Evolutionary conservation across 2,888 invertebrate species (phyloP).

Genomic region (Eledona agricola): DNA sequence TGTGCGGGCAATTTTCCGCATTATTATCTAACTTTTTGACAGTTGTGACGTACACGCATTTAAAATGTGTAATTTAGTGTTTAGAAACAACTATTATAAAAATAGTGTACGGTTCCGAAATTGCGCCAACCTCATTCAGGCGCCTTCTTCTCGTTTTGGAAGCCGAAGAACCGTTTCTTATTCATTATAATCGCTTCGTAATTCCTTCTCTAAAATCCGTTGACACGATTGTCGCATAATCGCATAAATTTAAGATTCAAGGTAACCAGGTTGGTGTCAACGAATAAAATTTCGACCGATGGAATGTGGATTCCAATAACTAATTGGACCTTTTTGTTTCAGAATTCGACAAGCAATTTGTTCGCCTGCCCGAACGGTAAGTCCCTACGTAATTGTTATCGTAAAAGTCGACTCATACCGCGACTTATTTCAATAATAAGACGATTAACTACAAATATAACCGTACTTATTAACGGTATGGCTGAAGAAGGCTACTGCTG

Average conservation of each 20-base stretch:
- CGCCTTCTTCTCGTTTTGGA: no score
- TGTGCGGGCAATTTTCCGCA: no score
- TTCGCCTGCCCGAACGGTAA: conserved; percentile 80
- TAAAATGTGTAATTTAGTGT: no score
- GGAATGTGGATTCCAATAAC: neutral
- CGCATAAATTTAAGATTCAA: conserved; percentile 3
- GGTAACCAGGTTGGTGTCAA: conserved; percentile 6
- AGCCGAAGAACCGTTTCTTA: no score
- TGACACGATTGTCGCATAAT: neutral
- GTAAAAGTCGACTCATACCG: conserved; percentile 11
- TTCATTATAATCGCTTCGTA: no score
- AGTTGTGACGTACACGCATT: no score
- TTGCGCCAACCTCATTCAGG: no score
- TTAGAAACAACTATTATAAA: no score
- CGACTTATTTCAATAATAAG: conserved; percentile 37
- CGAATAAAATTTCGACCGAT: neutral
- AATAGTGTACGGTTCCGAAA: no score
- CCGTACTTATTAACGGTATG: conserved; percentile 52
- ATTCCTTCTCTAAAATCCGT: no score
- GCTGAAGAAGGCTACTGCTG: conserved; percentile 37
- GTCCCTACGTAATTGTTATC: conserved; percentile 53
- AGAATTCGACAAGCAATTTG: conserved; percentile 68
- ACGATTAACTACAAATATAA: conserved; percentile 44
- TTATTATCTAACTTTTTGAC: no score
- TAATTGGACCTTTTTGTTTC: conserved; percentile 63